A percentile compares a stretch with the other conserved stretches of the same genome.
These are phyloP conservation scores for Drosophila trapezifrons DNA, from an alignment of 1,140 invertebrate genomes.

Conservation along the genomic window DNA sequence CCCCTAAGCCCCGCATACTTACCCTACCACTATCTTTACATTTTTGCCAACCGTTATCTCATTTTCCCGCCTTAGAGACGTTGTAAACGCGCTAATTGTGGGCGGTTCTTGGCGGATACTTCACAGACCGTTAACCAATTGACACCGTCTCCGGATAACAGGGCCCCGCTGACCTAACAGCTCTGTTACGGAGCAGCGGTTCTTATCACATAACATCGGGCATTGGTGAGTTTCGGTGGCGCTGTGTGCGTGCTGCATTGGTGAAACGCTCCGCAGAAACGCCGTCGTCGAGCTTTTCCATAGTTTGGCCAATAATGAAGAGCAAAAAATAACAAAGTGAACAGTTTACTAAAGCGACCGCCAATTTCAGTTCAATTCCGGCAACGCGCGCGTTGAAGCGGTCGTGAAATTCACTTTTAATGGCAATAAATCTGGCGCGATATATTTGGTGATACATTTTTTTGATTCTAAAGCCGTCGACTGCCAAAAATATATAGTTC, in stretches of 20 bases:
- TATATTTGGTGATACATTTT: conserved; percentile 20
- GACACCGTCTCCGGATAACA: conserved; percentile 25
- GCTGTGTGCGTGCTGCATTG: conserved; percentile 38
- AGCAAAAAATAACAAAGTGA: conserved; percentile 56
- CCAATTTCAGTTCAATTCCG: conserved; percentile 51
- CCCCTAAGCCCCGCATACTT: not conserved
- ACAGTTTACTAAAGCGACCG: conserved; percentile 48
- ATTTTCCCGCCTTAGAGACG: not conserved
- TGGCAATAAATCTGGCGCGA: conserved; percentile 3
- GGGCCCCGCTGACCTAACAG: conserved; percentile 16
- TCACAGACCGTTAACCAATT: conserved; percentile 5
- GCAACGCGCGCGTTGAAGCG: conserved; percentile 18
- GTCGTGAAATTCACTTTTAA: conserved; percentile 14
- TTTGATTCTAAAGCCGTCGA: not conserved
- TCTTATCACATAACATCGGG: conserved; percentile 63
- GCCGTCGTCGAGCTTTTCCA: conserved; percentile 56
- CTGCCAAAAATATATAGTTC: conserved; percentile 13
- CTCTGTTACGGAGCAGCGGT: conserved; percentile 41
- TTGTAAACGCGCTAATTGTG: not conserved
- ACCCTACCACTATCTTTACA: not conserved
- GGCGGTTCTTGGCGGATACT: conserved; percentile 27
- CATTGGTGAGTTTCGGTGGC: conserved; percentile 48
- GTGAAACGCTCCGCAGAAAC: conserved; percentile 53
- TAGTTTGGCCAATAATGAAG: conserved; percentile 60
- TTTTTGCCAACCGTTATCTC: not conserved